Base-by-base conservation (phyloP, 2,113 vertebrate species). In the Sylvia atricapilla region DNA sequence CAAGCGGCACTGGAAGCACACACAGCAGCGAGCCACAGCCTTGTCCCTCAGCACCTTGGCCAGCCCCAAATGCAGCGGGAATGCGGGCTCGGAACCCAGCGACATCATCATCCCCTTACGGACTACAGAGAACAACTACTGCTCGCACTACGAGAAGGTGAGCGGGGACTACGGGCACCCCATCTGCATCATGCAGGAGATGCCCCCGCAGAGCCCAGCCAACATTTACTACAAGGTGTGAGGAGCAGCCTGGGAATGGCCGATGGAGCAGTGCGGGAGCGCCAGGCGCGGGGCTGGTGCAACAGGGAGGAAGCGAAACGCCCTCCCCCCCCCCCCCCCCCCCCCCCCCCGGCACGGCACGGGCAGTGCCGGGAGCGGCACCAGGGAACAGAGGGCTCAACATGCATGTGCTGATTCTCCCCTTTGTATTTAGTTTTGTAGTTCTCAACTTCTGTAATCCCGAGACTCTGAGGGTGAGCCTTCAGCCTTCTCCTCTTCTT, bases 181-280 rank as follows among this genome's bases (percentile, higher is more conserved):
- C 15, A 99, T 99, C 98, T 99, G 99, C 98, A 99, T 99, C 47
- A 99, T 99, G 95, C 99, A 99, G 98, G 99, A 99, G 98, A 99
- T 99, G 99, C 99, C 99, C 6, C 99, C 99, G 30, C 99, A 99
- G 98, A 99, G 99, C 97, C 99, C 99, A 1, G 99, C 99, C 96
- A 99, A 99, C 98, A 99, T 99, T 98, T 99, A 99, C 98, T 99
- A 99, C 98, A 99, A 99, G 97, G 99, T 99, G 97, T 99, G 99
- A 97, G 94, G 82, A 95, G 78, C 93, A 91, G 92, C 94, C 80
- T 89, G 88, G 88, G 93, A 62, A 79, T 19, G 66, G 63, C 96
- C 81, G 60, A 92, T 69, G 84, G 90, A 93, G 81, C 83, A 94
- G 95, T 81, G 66, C 73, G 86, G 75, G 73, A 80, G 78, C 55